phyloP scores from a whole-genome alignment of 2,797 vertebrate genomes.

The Loriculus beryllinus region DNA sequence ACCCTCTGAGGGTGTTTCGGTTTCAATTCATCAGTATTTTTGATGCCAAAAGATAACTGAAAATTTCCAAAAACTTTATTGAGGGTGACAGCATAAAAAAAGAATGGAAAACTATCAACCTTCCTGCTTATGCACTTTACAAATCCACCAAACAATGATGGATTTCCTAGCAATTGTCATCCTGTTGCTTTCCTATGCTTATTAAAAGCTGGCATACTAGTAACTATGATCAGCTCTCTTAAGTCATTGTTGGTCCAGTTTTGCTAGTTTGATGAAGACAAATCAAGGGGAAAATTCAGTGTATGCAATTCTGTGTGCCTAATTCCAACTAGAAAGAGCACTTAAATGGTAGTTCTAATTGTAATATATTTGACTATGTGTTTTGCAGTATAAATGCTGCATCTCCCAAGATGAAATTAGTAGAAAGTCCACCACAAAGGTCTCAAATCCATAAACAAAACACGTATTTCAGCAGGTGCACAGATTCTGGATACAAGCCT shows the following conservation, averaged over 20 bases:
- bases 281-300: background rate
- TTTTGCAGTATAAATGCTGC: background rate
- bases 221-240: background rate
- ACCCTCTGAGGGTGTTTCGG: background rate
- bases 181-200: background rate
- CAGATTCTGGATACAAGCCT: background rate
- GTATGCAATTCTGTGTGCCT: background rate
- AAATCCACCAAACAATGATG: background rate
- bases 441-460: background rate
- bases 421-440: background rate
- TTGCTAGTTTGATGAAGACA: background rate
- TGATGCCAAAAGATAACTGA: background rate
- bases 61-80: background rate
- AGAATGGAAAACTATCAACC: background rate
- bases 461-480: background rate
- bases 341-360: background rate
- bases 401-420: background rate
- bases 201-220: background rate
- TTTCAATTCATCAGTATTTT: background rate
- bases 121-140: background rate
- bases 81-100: background rate
- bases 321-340: background rate
- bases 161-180: background rate
- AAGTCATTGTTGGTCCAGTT: background rate
- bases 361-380: background rate